Percentiles rank a stretch among this genome's conserved stretches.
Evolutionary conservation across 2,888 invertebrate genomes (phyloP).

Genomic region (Unio pictorum): DNA sequence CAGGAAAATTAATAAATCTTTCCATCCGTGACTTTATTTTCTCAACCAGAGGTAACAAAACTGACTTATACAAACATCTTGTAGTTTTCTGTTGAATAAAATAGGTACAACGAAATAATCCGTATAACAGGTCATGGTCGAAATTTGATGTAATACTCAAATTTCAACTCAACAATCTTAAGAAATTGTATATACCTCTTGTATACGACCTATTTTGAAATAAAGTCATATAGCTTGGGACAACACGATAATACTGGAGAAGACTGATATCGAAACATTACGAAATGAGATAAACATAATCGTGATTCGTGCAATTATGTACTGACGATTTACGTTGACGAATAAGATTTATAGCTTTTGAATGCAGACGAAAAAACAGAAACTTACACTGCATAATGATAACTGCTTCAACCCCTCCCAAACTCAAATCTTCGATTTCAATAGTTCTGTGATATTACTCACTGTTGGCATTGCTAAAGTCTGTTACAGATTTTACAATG

Average conservation of each 20-base stretch:
- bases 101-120: constrained; percentile 1
- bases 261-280: constrained; percentile 4
- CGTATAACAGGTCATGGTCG: neutral
- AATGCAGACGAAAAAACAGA: constrained; percentile 3
- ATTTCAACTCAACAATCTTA: constrained; percentile 1
- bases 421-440: neutral
- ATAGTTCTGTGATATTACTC: neutral
- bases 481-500: too few species aligned
- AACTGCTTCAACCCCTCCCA: neutral
- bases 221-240: constrained; percentile 8
- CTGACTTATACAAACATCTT: constrained; percentile 8
- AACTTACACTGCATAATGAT: constrained; percentile 1
- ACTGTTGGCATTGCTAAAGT: too few species aligned
- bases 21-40: neutral
- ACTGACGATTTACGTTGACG: neutral
- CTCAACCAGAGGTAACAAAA: constrained; percentile 4
- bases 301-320: constrained; percentile 12
- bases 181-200: constrained; percentile 7
- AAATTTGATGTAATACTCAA: constrained; percentile 3
- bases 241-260: constrained; percentile 1
- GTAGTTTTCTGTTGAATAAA: constrained; percentile 3
- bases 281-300: constrained; percentile 9
- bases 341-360: neutral
- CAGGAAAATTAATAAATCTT: constrained; percentile 2
- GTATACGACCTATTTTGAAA: constrained; percentile 9